Base-by-base conservation (phyloP, 1,140 invertebrate genomes). In the Dendrolimus punctatus region DNA sequence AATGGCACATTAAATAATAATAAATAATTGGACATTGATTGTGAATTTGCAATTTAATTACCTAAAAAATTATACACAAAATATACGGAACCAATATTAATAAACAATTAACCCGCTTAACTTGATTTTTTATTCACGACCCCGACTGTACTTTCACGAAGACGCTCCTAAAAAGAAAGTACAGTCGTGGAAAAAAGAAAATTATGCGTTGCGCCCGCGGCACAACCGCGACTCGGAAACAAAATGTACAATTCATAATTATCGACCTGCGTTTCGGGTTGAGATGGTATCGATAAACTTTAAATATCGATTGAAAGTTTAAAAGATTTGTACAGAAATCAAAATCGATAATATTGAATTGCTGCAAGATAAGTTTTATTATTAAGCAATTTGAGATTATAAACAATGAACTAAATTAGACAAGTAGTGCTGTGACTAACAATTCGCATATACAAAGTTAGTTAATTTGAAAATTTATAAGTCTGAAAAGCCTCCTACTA, bases 81-180 rank as follows among this genome's bases (percentile, higher is more conserved):
- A 41, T 0, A 23, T 58, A 50, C 41, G 8, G 51, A 56, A 60
- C 51, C 51, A 39, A 8, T 6, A 6, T 4, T 6, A 5, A 44
- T 6, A 39, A 6, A 42, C 23, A 49, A 10, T 3, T 23, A 23
- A 44, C 54, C 37, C 42, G 41, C 49, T 53, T 55, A 46, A 49
- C 47, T 38, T 9, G 50, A 46, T 51, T 52, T 49, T 56, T 48
- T 50, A 8, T 58, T 60, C 23, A 23, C 8, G 41, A n/a, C 38
- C 50, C 55, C 53, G 58, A 51, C 49, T 48, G 62, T 66, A 80
- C 79, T 80, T 82, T 80, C 76, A 73, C 71, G 73, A 74, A 76
- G 76, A 74, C 53, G 70, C 46, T 68, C 72, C 67, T 63, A 74
- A 74, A 68, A 78, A 73, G 80, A 80, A 83, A 83, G 77, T 79